Conservation (phyloP, 2,113 vertebrate species). For the Muntiacus reevesi region DNA sequence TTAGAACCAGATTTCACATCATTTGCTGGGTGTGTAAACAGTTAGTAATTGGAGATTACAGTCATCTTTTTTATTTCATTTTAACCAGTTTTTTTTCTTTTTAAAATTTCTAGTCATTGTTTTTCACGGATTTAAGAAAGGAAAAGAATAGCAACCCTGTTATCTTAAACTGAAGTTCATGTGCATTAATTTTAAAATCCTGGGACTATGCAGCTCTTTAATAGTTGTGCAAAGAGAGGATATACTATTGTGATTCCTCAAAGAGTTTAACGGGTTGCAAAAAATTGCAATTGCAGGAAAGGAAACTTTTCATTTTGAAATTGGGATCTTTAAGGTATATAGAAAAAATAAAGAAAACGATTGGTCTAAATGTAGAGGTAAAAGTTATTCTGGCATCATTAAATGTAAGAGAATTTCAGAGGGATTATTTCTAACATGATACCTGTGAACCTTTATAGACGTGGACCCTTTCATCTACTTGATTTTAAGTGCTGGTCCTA, state of each 20-base stretch:
- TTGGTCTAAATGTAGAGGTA: neutral
- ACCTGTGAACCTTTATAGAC: neutral
- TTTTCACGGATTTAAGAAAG: neutral
- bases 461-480: neutral
- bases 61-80: neutral
- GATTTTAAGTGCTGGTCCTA: conserved; percentile 37
- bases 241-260: neutral
- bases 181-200: neutral
- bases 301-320: neutral
- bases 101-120: neutral
- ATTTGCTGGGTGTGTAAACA: neutral
- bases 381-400: neutral
- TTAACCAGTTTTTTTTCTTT: neutral
- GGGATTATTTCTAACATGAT: conserved; percentile 10
- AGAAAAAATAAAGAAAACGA: neutral
- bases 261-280: neutral
- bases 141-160: neutral
- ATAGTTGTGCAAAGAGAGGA: neutral
- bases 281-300: neutral
- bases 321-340: neutral
- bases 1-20: neutral
- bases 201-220: neutral
- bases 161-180: neutral
- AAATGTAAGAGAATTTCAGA: conserved; percentile 33
- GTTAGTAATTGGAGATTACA: neutral